Conservation (phyloP, 2,797 vertebrate species). For the Saxicola maurus region DNA sequence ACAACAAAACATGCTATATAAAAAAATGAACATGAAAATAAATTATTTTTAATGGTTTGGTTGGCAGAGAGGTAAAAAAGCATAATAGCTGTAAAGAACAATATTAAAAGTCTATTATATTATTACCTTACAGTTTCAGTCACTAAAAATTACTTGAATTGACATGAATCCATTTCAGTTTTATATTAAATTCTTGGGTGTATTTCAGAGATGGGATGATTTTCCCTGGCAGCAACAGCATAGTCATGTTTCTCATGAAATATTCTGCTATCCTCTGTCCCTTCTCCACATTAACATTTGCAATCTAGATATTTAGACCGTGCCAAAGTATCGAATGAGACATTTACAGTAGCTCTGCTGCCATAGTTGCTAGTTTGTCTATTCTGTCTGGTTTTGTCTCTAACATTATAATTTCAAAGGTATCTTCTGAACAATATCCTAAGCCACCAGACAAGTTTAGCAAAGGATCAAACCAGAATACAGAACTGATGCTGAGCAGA, state of each 20-base stretch:
- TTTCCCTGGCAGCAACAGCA: background rate
- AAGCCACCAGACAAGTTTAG: background rate
- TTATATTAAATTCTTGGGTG: background rate
- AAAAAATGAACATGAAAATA: background rate
- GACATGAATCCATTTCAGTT: background rate
- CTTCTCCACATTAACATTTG: background rate
- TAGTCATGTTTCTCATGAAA: background rate
- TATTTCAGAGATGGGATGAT: background rate
- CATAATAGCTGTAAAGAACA: background rate
- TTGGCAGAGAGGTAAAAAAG: background rate
- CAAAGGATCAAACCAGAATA: background rate
- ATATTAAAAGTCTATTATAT: background rate
- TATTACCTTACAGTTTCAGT: background rate
- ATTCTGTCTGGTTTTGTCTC: background rate
- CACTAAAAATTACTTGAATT: background rate
- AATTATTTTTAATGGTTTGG: background rate
- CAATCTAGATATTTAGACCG: background rate
- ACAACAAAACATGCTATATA: background rate
- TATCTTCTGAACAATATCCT: background rate
- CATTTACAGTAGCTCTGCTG: background rate
- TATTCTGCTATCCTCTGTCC: background rate
- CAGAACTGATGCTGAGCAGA: background rate
- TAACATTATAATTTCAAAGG: background rate
- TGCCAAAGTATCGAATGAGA: fast-evolving
- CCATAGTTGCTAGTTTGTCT: background rate